Evolutionary conservation across 2,888 invertebrate species (phyloP).

Genomic region (Drosophila basisetae): DNA sequence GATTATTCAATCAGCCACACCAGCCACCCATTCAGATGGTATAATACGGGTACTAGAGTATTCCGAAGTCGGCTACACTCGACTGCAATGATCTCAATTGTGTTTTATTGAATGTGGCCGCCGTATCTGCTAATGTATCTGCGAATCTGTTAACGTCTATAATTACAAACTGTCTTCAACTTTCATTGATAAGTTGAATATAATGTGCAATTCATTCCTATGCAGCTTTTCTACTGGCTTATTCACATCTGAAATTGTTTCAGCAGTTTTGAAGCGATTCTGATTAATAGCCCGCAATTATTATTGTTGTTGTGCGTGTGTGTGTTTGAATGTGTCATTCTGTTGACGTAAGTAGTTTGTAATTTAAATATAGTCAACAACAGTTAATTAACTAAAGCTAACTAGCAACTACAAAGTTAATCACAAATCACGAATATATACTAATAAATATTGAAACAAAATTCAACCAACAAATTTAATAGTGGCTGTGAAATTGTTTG

Average conservation of each 20-base stretch:
- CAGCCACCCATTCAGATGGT: background rate
- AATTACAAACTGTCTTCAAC: slow-evolving; percentile 33
- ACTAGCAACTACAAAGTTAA: background rate
- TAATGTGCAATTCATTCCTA: slow-evolving; percentile 1
- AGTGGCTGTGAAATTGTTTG: background rate
- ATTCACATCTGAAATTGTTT: slow-evolving; percentile 50
- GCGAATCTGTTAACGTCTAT: slow-evolving; percentile 21
- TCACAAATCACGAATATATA: slow-evolving; percentile 27
- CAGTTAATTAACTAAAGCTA: background rate
- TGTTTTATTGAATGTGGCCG: background rate
- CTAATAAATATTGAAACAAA: background rate
- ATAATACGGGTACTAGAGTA: background rate
- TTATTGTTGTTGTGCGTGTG: background rate
- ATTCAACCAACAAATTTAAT: background rate
- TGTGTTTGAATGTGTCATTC: slow-evolving; percentile 17
- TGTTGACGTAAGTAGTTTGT: slow-evolving; percentile 6
- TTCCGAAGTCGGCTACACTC: background rate
- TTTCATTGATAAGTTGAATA: slow-evolving; percentile 36
- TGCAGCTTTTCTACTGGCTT: slow-evolving; percentile 24
- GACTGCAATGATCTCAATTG: background rate
- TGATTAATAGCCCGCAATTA: slow-evolving; percentile 44
- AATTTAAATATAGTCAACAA: slow-evolving; percentile 1
- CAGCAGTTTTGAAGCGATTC: slow-evolving; percentile 36
- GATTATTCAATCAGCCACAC: background rate
- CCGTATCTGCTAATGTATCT: slow-evolving; percentile 55